Percentiles rank a stretch among this genome's conserved stretches.
Evolutionary conservation across 2,888 invertebrate genomes (phyloP).

Genomic region (Zonitis immaculata): DNA sequence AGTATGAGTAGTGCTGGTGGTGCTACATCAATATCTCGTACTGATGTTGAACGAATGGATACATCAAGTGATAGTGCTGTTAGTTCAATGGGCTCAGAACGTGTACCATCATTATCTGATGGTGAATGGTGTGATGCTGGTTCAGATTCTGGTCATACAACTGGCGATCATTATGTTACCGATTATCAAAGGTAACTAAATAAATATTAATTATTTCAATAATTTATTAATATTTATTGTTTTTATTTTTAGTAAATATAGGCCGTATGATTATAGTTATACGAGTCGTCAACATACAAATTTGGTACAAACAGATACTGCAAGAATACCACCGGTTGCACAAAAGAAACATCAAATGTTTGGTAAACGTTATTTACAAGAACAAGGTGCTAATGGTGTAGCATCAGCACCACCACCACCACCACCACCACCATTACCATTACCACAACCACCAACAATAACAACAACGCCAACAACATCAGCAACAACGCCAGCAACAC

Average conservation of each 20-base stretch:
- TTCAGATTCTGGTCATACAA: slow-evolving; percentile 71
- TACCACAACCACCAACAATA: neutral
- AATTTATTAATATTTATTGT: no score
- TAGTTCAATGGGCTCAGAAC: slow-evolving; percentile 88
- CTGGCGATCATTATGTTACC: slow-evolving; percentile 61
- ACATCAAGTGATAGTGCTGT: slow-evolving; percentile 89
- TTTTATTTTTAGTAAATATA: slow-evolving; percentile 59
- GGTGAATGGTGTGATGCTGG: slow-evolving; percentile 88
- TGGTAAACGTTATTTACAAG: slow-evolving; percentile 69
- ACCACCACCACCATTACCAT: slow-evolving; percentile 35
- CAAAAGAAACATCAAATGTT: slow-evolving; percentile 94
- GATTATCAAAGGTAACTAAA: slow-evolving; percentile 65
- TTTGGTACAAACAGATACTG: slow-evolving; percentile 47
- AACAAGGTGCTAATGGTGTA: slow-evolving; percentile 34
- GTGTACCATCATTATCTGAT: slow-evolving; percentile 82
- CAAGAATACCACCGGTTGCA: slow-evolving; percentile 61
- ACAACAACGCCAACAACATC: neutral
- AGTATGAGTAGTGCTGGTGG: slow-evolving; percentile 44
- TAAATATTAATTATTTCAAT: neutral
- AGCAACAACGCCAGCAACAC: slow-evolving; percentile 27
- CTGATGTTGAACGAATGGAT: slow-evolving; percentile 67
- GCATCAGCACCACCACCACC: slow-evolving; percentile 21
- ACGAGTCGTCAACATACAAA: slow-evolving; percentile 52
- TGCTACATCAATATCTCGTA: slow-evolving; percentile 40
- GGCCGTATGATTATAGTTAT: slow-evolving; percentile 70